phyloP scores from a whole-genome alignment of 2,888 invertebrate species.

The Iphiclides podalirius region DNA sequence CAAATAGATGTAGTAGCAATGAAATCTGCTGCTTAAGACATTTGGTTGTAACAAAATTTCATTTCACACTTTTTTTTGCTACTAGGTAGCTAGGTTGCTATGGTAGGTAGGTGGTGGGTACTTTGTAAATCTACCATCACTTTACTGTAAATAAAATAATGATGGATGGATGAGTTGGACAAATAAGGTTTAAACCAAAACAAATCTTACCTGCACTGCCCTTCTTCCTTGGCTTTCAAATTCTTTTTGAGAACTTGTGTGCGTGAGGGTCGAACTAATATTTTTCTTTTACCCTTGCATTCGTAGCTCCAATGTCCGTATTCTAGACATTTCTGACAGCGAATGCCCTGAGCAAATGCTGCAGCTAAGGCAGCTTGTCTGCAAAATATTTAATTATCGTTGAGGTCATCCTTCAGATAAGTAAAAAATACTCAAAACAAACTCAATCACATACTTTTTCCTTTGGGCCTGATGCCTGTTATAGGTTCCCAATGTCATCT shows the following conservation, averaged over 20 bases:
- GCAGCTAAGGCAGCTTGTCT: constrained; percentile 82
- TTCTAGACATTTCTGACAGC: constrained; percentile 96
- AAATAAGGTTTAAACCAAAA: too few species aligned
- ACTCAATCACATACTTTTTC: constrained; percentile 61
- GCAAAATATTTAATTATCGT: too few species aligned
- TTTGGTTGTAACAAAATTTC: too few species aligned
- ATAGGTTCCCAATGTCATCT: constrained; percentile 71
- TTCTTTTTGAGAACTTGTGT: constrained; percentile 88
- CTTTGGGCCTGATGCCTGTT: constrained; percentile 70
- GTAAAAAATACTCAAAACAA: too few species aligned
- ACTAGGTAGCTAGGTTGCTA: too few species aligned
- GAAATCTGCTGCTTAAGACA: too few species aligned
- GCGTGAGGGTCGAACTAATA: constrained; percentile 90
- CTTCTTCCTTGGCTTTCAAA: constrained; percentile 60
- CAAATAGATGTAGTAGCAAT: too few species aligned
- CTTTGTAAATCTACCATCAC: constrained; percentile 10
- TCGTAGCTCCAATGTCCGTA: constrained; percentile 97
- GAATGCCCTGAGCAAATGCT: constrained; percentile 86
- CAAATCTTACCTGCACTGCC: constrained; percentile 61
- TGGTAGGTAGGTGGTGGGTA: not conserved
- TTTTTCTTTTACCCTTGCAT: constrained; percentile 94
- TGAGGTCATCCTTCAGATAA: too few species aligned
- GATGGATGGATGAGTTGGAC: too few species aligned
- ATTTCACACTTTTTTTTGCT: too few species aligned
- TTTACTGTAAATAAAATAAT: not conserved